phyloP scores from a whole-genome alignment of 2,113 vertebrate species.

The Thymallus thymallus region DNA sequence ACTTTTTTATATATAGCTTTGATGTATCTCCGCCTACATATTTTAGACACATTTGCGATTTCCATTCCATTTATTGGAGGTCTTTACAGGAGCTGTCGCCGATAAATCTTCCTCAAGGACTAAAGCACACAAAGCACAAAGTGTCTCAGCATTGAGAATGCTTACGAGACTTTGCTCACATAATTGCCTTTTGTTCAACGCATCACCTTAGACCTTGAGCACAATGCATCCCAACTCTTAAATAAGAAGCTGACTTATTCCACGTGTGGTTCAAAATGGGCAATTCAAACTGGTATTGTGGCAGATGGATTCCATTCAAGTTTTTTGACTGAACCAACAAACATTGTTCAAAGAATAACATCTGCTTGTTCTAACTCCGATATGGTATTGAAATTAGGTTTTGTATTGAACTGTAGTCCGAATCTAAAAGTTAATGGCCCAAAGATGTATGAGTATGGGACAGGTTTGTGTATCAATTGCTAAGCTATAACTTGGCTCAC shows the following conservation, averaged over 20 bases:
- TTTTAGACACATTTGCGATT: conserved; percentile 11
- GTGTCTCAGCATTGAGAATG: conserved; percentile 15
- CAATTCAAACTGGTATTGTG: too few relatives aligned
- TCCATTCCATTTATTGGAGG: conserved; percentile 43
- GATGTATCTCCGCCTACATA: neutral
- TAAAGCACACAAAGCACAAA: conserved; percentile 17
- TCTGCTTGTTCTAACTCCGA: too few relatives aligned
- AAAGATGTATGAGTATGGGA: too few relatives aligned
- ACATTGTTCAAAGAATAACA: too few relatives aligned
- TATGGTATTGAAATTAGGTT: too few relatives aligned
- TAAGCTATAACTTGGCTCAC: too few relatives aligned
- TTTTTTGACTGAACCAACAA: too few relatives aligned
- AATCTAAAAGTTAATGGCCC: too few relatives aligned
- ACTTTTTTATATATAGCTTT: neutral
- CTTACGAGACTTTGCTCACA: conserved; percentile 21
- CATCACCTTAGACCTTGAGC: conserved; percentile 9
- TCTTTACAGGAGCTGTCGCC: conserved; percentile 17
- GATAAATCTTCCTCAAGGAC: conserved; percentile 47
- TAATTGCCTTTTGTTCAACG: conserved; percentile 33
- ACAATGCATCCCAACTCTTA: neutral
- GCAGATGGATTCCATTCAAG: too few relatives aligned
- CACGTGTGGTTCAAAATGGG: too few relatives aligned
- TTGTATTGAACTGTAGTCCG: too few relatives aligned
- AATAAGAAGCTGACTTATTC: neutral
- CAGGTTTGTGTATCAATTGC: too few relatives aligned